Percentiles rank a stretch among this genome's conserved stretches.
Conservation (phyloP, 2,113 vertebrate species). For the Xenus cinereus region DNA sequence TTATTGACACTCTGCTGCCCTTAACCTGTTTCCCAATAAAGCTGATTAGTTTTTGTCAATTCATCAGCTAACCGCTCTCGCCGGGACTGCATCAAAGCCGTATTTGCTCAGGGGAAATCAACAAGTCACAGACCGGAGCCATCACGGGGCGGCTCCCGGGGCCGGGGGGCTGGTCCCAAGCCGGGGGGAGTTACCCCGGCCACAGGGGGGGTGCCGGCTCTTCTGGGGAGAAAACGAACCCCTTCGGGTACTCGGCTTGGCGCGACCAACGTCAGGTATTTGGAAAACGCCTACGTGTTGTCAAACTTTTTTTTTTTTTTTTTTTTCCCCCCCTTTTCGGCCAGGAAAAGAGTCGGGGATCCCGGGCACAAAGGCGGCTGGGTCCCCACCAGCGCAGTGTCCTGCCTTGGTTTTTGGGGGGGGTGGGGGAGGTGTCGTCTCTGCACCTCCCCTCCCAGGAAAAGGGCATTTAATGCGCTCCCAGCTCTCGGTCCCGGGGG, state of each 20-base stretch:
- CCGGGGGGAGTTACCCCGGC: not conserved
- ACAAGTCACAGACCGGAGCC: slow-evolving; percentile 86
- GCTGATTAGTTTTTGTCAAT: slow-evolving; percentile 98
- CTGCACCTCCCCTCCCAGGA: not conserved
- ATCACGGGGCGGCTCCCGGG: slow-evolving; percentile 51
- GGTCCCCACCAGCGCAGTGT: not conserved
- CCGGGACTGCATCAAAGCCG: slow-evolving; percentile 82
- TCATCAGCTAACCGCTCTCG: slow-evolving; percentile 88
- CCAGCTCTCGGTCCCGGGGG: not conserved
- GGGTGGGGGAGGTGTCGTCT: rapidly evolving
- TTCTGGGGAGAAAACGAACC: not conserved
- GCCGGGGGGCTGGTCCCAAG: not conserved
- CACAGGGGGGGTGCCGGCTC: rapidly evolving
- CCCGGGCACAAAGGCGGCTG: not conserved
- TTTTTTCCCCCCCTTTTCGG: not conserved
- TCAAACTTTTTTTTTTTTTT: not conserved
- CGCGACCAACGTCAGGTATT: rapidly evolving
- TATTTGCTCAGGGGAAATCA: slow-evolving; percentile 97
- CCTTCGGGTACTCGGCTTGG: rapidly evolving
- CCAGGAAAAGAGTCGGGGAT: not conserved
- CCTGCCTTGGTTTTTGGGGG: not conserved
- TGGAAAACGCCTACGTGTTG: rapidly evolving
- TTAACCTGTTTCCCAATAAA: slow-evolving; percentile 99
- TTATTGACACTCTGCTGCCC: slow-evolving; percentile 92
- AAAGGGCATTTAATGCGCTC: not conserved